These are phyloP conservation scores for Ormia ochracea DNA, from an alignment of 2,888 invertebrate species.

Conservation along the genomic window DNA sequence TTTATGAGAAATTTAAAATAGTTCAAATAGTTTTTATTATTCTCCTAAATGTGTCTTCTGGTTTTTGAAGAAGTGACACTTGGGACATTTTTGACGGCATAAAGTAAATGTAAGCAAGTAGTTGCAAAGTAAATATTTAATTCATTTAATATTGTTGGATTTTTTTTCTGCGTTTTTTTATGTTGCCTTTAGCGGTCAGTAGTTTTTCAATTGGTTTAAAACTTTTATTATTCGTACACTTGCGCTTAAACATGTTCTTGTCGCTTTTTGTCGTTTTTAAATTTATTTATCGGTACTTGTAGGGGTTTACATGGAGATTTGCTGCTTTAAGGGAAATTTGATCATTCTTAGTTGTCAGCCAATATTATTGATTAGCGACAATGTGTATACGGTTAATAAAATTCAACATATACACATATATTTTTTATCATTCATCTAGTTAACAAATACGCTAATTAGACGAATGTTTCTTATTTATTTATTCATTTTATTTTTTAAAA, in stretches of 20 bases:
- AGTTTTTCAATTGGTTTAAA: conserved; percentile 62
- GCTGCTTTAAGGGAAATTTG: conserved; percentile 55
- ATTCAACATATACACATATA: no score
- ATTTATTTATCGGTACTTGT: conserved; percentile 56
- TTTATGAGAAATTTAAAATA: no score
- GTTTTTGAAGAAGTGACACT: not conserved
- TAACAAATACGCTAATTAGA: not conserved
- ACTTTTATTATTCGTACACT: conserved; percentile 54
- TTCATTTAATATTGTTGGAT: not conserved
- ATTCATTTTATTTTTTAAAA: not conserved
- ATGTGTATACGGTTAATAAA: conserved; percentile 58
- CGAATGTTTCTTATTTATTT: not conserved
- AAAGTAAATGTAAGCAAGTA: not conserved
- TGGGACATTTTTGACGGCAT: conserved; percentile 5
- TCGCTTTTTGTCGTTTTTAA: conserved; percentile 15
- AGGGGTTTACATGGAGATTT: conserved; percentile 63
- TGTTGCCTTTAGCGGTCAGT: conserved; percentile 59
- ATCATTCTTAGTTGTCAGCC: conserved; percentile 28
- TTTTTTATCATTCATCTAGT: not conserved
- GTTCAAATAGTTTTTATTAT: no score
- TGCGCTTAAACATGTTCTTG: conserved; percentile 49
- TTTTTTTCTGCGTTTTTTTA: not conserved
- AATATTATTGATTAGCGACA: conserved; percentile 52
- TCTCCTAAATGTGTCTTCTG: no score
- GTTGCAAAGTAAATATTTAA: conserved; percentile 14